Conservation (phyloP, 2,113 vertebrate genomes). For the Thermophis baileyi region DNA sequence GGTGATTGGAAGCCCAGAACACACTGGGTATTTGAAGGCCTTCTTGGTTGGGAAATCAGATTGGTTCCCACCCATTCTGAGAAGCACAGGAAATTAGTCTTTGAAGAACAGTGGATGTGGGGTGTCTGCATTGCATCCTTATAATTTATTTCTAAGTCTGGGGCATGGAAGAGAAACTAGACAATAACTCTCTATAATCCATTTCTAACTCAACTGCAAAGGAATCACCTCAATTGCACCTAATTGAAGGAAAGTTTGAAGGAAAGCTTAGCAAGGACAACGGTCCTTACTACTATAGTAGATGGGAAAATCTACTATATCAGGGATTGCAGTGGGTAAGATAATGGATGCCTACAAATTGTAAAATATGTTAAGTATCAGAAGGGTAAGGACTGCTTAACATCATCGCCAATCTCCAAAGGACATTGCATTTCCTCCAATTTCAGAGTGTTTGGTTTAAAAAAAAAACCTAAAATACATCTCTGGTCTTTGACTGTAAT, state of each 20-base stretch:
- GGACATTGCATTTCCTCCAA: background rate
- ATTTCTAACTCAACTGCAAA: background rate
- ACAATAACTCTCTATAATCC: background rate
- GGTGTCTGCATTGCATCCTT: fast-evolving
- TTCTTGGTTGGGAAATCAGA: constrained; percentile 23
- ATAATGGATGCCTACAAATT: too few species aligned
- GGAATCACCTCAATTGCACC: background rate
- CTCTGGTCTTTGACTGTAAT: too few species aligned
- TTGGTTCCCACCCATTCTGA: background rate
- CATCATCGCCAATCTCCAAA: background rate
- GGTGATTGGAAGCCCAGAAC: constrained; percentile 39
- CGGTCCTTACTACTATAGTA: background rate
- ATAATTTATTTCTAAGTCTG: background rate
- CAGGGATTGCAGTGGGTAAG: background rate
- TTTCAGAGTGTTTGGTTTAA: background rate
- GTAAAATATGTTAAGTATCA: too few species aligned
- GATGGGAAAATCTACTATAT: background rate
- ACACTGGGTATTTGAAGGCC: background rate
- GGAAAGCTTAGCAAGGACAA: background rate
- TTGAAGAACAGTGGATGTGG: background rate
- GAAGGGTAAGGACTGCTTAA: background rate
- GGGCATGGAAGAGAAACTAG: background rate
- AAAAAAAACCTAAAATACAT: background rate
- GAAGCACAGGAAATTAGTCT: background rate
- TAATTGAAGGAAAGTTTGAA: background rate